phyloP scores from a whole-genome alignment of 1,140 invertebrate genomes.

The Rhopalosiphum padi region DNA sequence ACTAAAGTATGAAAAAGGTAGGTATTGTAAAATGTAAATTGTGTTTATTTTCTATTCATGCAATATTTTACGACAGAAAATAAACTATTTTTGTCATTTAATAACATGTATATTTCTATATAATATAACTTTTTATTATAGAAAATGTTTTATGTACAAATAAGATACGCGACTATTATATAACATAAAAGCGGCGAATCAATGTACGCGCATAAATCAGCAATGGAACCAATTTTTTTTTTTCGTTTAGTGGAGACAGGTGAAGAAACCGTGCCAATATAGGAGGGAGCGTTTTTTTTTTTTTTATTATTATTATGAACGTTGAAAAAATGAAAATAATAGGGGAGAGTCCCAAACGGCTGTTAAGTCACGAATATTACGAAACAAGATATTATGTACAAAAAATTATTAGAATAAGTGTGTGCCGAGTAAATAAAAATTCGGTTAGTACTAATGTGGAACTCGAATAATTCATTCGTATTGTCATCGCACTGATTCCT shows the following conservation, averaged over 20 bases:
- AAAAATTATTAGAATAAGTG: not conserved
- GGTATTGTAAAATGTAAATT: not conserved
- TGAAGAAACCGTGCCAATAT: constrained; percentile 5
- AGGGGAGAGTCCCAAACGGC: not conserved
- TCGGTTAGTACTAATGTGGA: not conserved
- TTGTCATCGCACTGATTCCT: not conserved
- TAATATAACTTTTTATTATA: not conserved
- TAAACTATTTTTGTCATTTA: constrained; percentile 13
- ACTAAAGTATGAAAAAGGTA: not conserved
- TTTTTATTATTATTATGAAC: not conserved
- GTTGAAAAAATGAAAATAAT: not conserved
- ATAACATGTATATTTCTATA: not conserved
- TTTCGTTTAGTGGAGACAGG: not conserved
- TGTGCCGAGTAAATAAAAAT: not conserved
- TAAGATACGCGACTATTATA: constrained; percentile 11
- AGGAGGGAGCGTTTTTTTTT: not conserved
- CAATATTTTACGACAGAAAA: not conserved
- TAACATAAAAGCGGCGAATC: not conserved
- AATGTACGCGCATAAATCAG: not conserved
- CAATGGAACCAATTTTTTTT: constrained; percentile 14
- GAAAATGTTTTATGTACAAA: constrained; percentile 12
- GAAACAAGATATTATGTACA: not conserved
- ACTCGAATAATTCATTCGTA: not conserved
- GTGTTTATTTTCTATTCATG: constrained; percentile 12
- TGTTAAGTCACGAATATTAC: not conserved